Percentiles rank a stretch among this genome's conserved stretches.
These are phyloP conservation scores for Phalacrocorax brasilianus DNA, from an alignment of 2,113 vertebrate genomes.

Conservation along the genomic window DNA sequence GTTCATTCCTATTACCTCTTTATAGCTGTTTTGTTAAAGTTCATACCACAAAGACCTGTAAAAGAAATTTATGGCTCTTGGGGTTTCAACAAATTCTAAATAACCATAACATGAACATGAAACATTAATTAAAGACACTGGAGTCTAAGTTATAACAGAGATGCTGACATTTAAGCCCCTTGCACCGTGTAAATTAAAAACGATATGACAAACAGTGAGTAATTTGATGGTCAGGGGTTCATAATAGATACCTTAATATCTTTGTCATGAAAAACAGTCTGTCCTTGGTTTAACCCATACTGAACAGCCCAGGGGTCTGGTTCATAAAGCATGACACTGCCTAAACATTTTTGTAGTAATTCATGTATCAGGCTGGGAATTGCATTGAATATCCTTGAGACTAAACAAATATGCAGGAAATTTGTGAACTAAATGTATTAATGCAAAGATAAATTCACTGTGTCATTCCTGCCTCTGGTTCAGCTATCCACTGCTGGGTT, in stretches of 20 bases:
- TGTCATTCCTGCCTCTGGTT: neutral
- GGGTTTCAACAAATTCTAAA: slow-evolving; percentile 79
- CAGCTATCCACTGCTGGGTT: neutral
- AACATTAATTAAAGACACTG: slow-evolving; percentile 79
- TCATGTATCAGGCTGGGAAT: slow-evolving; percentile 51
- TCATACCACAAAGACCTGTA: slow-evolving; percentile 77
- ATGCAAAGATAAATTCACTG: neutral
- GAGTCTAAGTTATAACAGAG: slow-evolving; percentile 72
- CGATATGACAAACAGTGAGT: slow-evolving; percentile 72
- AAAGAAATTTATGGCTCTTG: slow-evolving; percentile 77
- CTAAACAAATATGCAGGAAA: slow-evolving; percentile 38
- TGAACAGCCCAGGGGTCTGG: slow-evolving; percentile 21
- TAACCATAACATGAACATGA: slow-evolving; percentile 76
- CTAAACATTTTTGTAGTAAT: slow-evolving; percentile 70
- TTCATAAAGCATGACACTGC: slow-evolving; percentile 62
- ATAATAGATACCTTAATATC: slow-evolving; percentile 73
- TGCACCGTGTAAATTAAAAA: slow-evolving; percentile 75
- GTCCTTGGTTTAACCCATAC: slow-evolving; percentile 73
- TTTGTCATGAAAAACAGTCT: slow-evolving; percentile 70
- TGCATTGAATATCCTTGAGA: slow-evolving; percentile 28
- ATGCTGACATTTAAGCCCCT: slow-evolving; percentile 76
- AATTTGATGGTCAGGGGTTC: slow-evolving; percentile 77
- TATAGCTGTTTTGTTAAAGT: slow-evolving; percentile 82
- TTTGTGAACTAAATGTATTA: slow-evolving; percentile 26
- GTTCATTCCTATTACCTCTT: slow-evolving; percentile 75